Evolutionary conservation across 30 jellyfish, hydroid and myxozoan genomes (phyloP).

Genomic region (Catostylus mosaicus): DNA sequence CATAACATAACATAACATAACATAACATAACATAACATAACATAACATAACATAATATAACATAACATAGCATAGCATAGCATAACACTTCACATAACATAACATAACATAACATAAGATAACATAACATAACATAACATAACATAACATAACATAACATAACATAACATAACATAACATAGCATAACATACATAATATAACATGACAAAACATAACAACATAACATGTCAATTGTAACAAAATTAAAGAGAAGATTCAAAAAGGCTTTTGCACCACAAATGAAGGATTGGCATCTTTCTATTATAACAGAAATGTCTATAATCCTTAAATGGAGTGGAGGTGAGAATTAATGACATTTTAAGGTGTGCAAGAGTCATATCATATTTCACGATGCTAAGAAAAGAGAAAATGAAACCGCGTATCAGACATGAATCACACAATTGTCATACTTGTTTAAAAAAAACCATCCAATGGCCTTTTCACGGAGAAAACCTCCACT

Average conservation of each 20-base stretch:
- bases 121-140: neutral
- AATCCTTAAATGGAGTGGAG: neutral
- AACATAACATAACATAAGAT: neutral
- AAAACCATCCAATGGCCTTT: no score
- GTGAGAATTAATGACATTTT: neutral
- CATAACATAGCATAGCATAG: neutral
- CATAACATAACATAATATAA: no score
- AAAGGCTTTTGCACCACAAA: no score
- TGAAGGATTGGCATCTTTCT: no score
- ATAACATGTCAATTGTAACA: no score
- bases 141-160: neutral
- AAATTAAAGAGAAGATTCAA: no score
- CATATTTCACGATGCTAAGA: neutral
- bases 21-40: neutral
- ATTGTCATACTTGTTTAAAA: no score
- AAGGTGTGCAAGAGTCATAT: neutral
- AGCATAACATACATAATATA: conserved; percentile 1
- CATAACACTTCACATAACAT: neutral
- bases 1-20: neutral
- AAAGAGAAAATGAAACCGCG: neutral
- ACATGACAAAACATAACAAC: no score
- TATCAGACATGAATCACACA: neutral
- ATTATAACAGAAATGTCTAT: no score
- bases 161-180: neutral
- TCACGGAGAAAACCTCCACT: no score